Evolutionary conservation across 2,113 vertebrate species (phyloP), one percentile per base, ranked within the genome.

Genomic region (Clarias batrachus): DNA sequence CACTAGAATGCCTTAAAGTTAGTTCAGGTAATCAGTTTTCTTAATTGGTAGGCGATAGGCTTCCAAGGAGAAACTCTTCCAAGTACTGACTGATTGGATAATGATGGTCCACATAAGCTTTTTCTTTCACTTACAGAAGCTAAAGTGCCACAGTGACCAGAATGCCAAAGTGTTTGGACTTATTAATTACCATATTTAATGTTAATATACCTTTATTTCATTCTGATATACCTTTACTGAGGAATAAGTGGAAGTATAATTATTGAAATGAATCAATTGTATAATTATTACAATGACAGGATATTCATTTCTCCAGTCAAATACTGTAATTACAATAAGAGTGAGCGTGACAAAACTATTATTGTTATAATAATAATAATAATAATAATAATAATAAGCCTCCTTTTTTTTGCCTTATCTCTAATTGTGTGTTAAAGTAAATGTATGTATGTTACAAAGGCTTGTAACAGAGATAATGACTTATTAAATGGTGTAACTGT

Each of bases 401-500:
- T 30, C 37, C 37, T 73, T 4, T 33, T 79, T 16, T 2, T 37
- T 41, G 56, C 54, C 41, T 14, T 30, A 23, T 82, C 41, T 71
- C 23, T 59, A 65, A 79, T 19, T 78, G 63, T 70, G 65, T 16
- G 17, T 65, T 27, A 8, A 70, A 65, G 37, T 77, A 14, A 63
- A 60, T 41, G 30, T 14, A 70, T 71, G 30, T 27, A 21, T 80
- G 88, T 68, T 82, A 52, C 76, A 87, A 89, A 90, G 68, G n/a
- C 30, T 74, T 33, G 17, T 73, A 87, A 87, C 37, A 54, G 21
- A 70, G 76, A 76, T 89, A 85, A 89, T 87, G 79, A 74, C 83
- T 87, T 63, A 85, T 89, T 82, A 87, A 87, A 41, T 84, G 81
- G 23, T 84, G 81, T 82, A 83, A 83, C 56, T 57, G 56, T 85